Conservation (phyloP, 2,888 invertebrate species). For the Andrena bucephala region DNA sequence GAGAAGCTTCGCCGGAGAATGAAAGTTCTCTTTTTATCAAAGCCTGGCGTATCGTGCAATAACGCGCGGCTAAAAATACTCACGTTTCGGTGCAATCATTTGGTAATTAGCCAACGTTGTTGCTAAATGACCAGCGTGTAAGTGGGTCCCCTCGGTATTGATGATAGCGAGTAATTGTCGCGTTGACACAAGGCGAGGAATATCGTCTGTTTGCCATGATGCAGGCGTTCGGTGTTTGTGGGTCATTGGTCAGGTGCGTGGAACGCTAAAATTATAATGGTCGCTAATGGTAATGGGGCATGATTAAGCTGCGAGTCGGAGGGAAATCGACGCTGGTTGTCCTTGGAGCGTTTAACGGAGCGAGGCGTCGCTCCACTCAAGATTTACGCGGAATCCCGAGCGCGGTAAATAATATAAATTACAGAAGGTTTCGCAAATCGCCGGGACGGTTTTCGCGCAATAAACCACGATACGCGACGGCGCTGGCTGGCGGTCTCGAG, state of each 20-base stretch:
- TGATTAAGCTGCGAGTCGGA: neutral
- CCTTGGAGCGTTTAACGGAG: too few relatives aligned
- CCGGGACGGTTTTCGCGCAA: neutral
- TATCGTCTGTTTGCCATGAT: neutral
- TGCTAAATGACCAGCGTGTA: constrained; percentile 10
- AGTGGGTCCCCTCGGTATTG: neutral
- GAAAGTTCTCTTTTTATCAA: neutral
- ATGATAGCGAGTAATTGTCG: neutral
- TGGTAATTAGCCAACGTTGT: constrained; percentile 4
- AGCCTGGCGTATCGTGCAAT: neutral
- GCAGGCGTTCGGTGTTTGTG: neutral
- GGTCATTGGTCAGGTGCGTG: neutral
- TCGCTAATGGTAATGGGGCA: neutral
- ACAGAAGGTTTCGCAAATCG: neutral
- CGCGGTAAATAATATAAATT: neutral
- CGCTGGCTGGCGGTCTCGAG: neutral
- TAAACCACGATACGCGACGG: neutral
- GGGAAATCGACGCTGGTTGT: neutral
- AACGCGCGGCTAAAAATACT: neutral
- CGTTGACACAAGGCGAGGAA: neutral
- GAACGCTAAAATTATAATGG: neutral
- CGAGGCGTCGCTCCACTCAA: too few relatives aligned
- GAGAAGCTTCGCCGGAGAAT: neutral
- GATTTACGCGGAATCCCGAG: too few relatives aligned
- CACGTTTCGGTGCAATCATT: neutral